Conservation (phyloP, 2,888 invertebrate genomes). For the Plebejus argus region DNA sequence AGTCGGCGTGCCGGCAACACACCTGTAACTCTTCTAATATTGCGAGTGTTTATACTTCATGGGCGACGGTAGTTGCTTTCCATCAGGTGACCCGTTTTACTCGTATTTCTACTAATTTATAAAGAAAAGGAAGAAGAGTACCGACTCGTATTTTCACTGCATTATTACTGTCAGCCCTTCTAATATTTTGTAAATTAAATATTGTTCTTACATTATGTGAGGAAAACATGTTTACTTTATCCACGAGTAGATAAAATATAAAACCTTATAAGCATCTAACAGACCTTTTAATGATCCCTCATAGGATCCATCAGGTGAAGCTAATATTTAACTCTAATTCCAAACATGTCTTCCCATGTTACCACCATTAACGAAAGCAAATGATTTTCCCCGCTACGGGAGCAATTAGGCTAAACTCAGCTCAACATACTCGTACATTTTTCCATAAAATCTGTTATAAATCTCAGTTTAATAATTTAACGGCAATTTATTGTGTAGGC, state of each 20-base stretch:
- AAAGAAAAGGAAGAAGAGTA: too few species aligned
- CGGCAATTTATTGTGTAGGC: slow-evolving; percentile 26
- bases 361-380: neutral
- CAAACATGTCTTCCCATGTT: neutral
- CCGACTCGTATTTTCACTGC: too few species aligned
- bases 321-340: neutral
- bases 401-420: slow-evolving; percentile 6
- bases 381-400: neutral
- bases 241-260: neutral
- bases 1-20: too few species aligned
- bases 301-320: neutral
- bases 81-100: too few species aligned
- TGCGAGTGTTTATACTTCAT: too few species aligned
- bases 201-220: too few species aligned
- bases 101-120: too few species aligned
- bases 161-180: too few species aligned
- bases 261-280: neutral
- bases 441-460: slow-evolving; percentile 20
- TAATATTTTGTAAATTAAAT: too few species aligned
- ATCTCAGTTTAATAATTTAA: slow-evolving; percentile 25
- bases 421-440: slow-evolving; percentile 7
- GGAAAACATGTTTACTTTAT: too few species aligned
- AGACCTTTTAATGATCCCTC: neutral
- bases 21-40: too few species aligned
- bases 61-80: too few species aligned